Evolutionary conservation across 1,140 invertebrate genomes (phyloP), one percentile per base, ranked within the genome.

Genomic region (Heterodera schachtii): DNA sequence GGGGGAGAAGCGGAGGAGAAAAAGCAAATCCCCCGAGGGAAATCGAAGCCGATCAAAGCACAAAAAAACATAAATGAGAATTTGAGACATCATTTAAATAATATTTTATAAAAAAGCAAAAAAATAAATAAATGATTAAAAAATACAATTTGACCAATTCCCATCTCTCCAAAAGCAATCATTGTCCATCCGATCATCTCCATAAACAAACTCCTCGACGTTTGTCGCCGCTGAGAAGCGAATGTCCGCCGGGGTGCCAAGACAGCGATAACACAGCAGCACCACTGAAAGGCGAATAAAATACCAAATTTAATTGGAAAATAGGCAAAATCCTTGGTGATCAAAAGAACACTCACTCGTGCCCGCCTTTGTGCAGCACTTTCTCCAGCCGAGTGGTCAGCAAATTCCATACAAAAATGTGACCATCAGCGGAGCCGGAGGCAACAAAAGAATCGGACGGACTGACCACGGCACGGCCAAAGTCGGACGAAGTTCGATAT

Each of bases 401-500:
- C 31, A 95, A 93, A 89, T 95, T 95, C 96, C 96, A 98, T 78
- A 98, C 93, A 90, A 94, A 98, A 74, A 98, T 93, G 47, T 93
- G 92, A 21, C 96, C 96, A 91, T 98, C 96, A 0, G 93, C 92
- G 19, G 95, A 95, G 13, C 97, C 97, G 80, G 94, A 95, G 3
- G 94, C 93, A 21, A 96, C 93, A 90, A 95, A 95, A 76, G 94
- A 93, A 4, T 94, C 94, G 90, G 95, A 94, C 41, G 95, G 94
- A 87, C 95, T 97, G 90, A 98, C 98, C 64, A 94, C 93, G 16
- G 95, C 95, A 88, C 96, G 92, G 41, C 94, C 93, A 93, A 94
- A 98, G 92, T 98, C 97, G 91, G 94, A 96, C 52, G 95, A 95
- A 75, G 98, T 94, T 92, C 95, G 95, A 91, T 98, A 98, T 52